These are phyloP conservation scores for Notolepis coatsorum DNA, from an alignment of 2,797 vertebrate species.

Conservation along the genomic window DNA sequence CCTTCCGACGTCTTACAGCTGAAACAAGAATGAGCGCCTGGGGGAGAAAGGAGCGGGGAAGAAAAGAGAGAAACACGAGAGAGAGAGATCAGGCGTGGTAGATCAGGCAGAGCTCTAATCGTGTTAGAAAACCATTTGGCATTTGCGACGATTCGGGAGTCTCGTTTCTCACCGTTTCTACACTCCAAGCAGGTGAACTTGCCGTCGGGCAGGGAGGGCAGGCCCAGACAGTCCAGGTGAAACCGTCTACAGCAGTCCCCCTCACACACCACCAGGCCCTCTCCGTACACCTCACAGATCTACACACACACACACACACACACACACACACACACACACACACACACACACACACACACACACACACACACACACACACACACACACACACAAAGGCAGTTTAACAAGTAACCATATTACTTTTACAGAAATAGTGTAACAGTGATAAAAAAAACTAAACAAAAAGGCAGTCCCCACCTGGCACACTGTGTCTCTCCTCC, in stretches of 20 bases:
- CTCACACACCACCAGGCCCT: slow-evolving; percentile 91
- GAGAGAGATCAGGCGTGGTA: background rate
- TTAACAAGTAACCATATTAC: background rate
- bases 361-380: background rate
- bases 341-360: background rate
- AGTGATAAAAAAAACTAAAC: background rate
- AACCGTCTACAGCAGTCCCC: slow-evolving; percentile 94
- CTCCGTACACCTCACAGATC: slow-evolving; percentile 93
- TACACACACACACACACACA: slow-evolving; percentile 54
- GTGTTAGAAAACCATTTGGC: too few species aligned
- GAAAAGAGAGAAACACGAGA: background rate
- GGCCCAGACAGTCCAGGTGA: slow-evolving; percentile 91
- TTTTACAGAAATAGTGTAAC: background rate
- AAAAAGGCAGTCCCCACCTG: slow-evolving; percentile 83
- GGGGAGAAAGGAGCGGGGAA: slow-evolving; percentile 11
- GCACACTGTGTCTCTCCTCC: slow-evolving; percentile 93
- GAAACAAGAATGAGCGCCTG: slow-evolving; percentile 94
- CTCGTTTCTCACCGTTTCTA: slow-evolving; percentile 87
- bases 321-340: background rate
- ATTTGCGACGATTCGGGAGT: too few species aligned
- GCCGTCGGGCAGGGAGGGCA: slow-evolving; percentile 84
- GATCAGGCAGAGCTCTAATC: background rate
- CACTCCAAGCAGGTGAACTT: slow-evolving; percentile 92
- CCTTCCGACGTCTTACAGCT: slow-evolving; percentile 88
- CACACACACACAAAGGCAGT: background rate